Conservation (phyloP, 2,113 vertebrate genomes). For the Plestiodon gilberti region DNA sequence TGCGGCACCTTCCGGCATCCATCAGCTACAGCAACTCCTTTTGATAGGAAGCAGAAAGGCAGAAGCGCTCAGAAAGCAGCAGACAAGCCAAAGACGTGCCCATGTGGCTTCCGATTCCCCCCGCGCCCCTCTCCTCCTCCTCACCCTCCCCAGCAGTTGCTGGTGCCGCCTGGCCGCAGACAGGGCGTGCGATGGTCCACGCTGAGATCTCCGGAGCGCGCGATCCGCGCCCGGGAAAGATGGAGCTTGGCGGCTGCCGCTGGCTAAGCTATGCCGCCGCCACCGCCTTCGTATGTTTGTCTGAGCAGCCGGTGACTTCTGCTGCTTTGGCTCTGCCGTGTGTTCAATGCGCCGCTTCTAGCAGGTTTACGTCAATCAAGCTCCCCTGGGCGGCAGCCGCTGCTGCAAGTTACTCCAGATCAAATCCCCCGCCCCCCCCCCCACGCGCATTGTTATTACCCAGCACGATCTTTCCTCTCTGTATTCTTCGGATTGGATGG, state of each 20-base stretch:
- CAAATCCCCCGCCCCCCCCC: background rate
- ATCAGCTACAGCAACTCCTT: constrained; percentile 71
- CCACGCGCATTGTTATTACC: constrained; percentile 1
- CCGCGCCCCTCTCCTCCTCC: background rate
- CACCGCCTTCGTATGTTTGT: constrained; percentile 50
- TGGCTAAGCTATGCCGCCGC: background rate
- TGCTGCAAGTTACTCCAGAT: constrained; percentile 29
- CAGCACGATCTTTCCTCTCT: background rate
- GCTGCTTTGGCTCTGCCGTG: constrained; percentile 11
- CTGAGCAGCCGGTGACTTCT: constrained; percentile 14
- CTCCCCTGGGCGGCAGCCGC: constrained; percentile 28
- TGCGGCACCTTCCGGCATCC: constrained; percentile 84
- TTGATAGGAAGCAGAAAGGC: background rate
- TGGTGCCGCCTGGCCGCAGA: background rate
- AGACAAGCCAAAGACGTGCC: constrained; percentile 21
- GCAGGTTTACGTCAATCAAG: constrained; percentile 25
- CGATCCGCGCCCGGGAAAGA: background rate
- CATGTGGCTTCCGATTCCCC: constrained; percentile 9
- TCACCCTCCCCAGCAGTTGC: background rate
- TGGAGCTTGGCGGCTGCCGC: background rate
- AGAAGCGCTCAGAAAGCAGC: background rate
- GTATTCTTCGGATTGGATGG: background rate
- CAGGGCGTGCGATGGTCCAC: background rate
- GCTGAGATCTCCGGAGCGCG: background rate
- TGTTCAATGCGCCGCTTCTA: background rate